These are phyloP conservation scores for Apodemus agrarius DNA, from an alignment of 2,797 vertebrate species.

Conservation along the genomic window DNA sequence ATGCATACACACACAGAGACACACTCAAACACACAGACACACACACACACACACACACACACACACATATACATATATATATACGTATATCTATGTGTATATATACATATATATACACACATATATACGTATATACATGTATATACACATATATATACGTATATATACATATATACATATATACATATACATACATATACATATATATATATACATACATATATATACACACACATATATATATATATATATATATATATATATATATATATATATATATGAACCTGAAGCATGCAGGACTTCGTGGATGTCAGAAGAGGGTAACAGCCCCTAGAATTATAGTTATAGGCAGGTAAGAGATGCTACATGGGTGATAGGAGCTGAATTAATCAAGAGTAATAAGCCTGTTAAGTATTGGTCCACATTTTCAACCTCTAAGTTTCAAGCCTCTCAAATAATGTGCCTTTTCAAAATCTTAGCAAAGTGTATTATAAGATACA, in stretches of 20 bases:
- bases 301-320: not conserved
- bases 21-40: too few species aligned
- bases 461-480: slow-evolving; percentile 12
- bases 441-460: not conserved
- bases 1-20: too few species aligned
- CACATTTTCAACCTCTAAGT: not conserved
- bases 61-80: too few species aligned
- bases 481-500: not conserved
- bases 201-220: not conserved
- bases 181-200: too few species aligned
- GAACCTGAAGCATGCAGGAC: not conserved
- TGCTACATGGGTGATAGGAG: not conserved
- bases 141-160: too few species aligned
- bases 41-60: too few species aligned
- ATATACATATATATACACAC: too few species aligned
- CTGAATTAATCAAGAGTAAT: not conserved
- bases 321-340: not conserved
- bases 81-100: too few species aligned
- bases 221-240: not conserved
- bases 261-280: too few species aligned
- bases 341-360: not conserved
- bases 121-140: too few species aligned
- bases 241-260: not conserved
- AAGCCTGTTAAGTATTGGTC: not conserved
- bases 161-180: too few species aligned